Evolutionary conservation across 2,888 invertebrate species (phyloP).

Genomic region (Agrilus cyanescens): DNA sequence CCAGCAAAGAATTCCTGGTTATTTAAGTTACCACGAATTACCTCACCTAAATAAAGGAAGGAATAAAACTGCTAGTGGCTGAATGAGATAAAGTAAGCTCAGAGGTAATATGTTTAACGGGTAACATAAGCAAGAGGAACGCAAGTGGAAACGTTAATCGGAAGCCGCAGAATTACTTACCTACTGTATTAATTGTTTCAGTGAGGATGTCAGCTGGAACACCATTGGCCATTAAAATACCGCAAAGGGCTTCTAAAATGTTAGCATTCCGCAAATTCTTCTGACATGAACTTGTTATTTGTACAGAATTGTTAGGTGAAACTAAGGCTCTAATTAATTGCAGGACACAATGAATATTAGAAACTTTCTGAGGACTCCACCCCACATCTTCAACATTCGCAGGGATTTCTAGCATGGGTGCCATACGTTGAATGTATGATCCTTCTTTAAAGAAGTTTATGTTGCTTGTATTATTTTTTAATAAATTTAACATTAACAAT

Average conservation of each 20-base stretch:
- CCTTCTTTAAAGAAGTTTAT: conserved; percentile 98
- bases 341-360: conserved; percentile 86
- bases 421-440: conserved; percentile 81
- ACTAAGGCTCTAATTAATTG: conserved; percentile 85
- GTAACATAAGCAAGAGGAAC: not conserved
- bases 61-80: too few relatives aligned
- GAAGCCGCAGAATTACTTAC: conserved; percentile 25
- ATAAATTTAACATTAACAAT: conserved; percentile 78
- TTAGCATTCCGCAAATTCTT: conserved; percentile 78
- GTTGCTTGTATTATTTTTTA: conserved; percentile 93
- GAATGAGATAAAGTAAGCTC: not conserved
- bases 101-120: not conserved
- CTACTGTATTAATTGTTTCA: conserved; percentile 91
- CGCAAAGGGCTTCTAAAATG: conserved; percentile 69
- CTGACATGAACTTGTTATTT: conserved; percentile 71
- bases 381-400: conserved; percentile 58
- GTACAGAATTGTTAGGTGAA: conserved; percentile 84
- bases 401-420: conserved; percentile 77
- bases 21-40: conserved; percentile 75
- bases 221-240: conserved; percentile 89
- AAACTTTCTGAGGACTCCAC: conserved; percentile 90
- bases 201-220: conserved; percentile 94
- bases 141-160: too few relatives aligned
- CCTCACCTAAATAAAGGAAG: conserved; percentile 42
- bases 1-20: conserved; percentile 89